phyloP scores from a whole-genome alignment of 2,113 vertebrate genomes.

The Phycodurus eques region DNA sequence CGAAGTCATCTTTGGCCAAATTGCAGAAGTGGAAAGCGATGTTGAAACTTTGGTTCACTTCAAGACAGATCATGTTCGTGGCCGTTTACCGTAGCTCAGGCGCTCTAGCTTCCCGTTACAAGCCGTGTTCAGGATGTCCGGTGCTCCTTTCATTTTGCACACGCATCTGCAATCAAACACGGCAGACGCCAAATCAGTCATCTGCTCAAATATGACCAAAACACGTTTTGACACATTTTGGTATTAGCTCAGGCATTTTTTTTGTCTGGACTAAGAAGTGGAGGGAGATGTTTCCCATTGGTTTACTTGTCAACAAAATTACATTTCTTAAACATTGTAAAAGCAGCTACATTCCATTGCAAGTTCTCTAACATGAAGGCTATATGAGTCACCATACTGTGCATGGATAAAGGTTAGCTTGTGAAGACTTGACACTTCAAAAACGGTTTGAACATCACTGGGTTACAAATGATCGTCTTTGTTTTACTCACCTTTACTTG shows the following conservation, averaged over 20 bases:
- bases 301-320: neutral
- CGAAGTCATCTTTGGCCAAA: conserved; percentile 59
- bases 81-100: conserved; percentile 63
- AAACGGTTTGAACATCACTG: neutral
- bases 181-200: conserved; percentile 12
- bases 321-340: neutral
- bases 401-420: neutral
- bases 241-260: neutral
- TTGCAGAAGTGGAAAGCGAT: conserved; percentile 69
- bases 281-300: neutral
- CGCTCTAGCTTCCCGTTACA: conserved; percentile 61
- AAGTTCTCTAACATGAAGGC: conserved; percentile 9
- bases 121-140: conserved; percentile 52
- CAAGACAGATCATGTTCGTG: conserved; percentile 53
- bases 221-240: neutral
- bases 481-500: neutral
- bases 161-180: conserved; percentile 32
- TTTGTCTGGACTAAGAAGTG: neutral
- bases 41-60: conserved; percentile 69
- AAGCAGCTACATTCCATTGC: neutral
- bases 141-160: conserved; percentile 38
- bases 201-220: neutral
- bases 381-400: neutral
- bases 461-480: neutral
- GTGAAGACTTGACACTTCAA: neutral